These are phyloP conservation scores for Pachydiplax longipennis DNA, from an alignment of 2,888 invertebrate species.

Conservation along the genomic window DNA sequence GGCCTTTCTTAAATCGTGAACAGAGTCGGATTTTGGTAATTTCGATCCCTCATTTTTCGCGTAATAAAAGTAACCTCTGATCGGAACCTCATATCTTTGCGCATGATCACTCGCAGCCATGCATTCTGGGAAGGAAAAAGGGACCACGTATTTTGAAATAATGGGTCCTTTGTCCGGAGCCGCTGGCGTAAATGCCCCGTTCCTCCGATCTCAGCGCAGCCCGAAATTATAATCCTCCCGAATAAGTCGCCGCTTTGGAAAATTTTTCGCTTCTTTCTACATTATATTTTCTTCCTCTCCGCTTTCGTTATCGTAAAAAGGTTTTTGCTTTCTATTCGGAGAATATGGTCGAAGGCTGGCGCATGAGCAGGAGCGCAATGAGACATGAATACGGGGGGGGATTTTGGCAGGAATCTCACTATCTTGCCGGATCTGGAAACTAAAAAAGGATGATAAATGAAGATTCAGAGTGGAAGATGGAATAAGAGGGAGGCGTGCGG, in stretches of 20 bases:
- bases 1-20: too few relatives aligned
- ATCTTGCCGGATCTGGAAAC: neutral
- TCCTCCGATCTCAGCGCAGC: neutral
- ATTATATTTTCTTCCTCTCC: neutral
- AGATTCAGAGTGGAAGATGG: neutral
- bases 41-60: neutral
- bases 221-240: neutral
- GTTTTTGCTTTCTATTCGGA: neutral
- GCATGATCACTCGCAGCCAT: neutral
- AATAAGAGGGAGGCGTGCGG: neutral
- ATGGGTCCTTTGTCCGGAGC: neutral
- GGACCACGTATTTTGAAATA: neutral
- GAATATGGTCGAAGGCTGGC: neutral
- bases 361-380: neutral
- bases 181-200: neutral
- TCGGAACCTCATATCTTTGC: neutral
- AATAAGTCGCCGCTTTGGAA: neutral
- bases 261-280: neutral
- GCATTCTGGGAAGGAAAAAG: neutral
- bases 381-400: neutral
- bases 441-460: neutral
- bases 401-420: neutral
- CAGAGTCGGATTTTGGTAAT: neutral
- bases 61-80: neutral
- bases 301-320: neutral